Evolutionary conservation across 2,113 vertebrate species (phyloP).

Genomic region (Nothobranchius furzeri): DNA sequence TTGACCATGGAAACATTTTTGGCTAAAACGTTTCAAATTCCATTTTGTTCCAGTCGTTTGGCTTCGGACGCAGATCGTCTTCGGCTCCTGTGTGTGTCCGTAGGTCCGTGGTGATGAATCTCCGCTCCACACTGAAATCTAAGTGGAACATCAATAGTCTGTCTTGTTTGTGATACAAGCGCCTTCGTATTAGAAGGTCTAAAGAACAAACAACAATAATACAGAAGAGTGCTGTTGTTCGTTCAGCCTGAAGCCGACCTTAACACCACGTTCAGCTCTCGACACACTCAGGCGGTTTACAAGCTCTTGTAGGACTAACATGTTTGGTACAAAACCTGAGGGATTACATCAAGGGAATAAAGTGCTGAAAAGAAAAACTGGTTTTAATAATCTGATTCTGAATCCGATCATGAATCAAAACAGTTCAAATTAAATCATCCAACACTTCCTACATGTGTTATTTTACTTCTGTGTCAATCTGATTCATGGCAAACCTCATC

Average conservation of each 20-base stretch:
- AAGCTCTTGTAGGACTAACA: not conserved
- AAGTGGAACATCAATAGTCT: conserved; percentile 1
- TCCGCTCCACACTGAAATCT: not conserved
- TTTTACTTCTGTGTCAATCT: not conserved
- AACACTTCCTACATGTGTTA: too few relatives aligned
- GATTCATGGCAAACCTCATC: not conserved
- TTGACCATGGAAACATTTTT: conserved; percentile 84
- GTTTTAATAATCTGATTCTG: not conserved
- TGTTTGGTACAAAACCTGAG: not conserved
- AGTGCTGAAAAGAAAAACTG: not conserved
- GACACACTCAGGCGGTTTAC: not conserved
- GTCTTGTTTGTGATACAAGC: not conserved
- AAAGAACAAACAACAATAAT: conserved; percentile 11
- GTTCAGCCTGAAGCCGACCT: not conserved
- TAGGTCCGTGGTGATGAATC: not conserved
- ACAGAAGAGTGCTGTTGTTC: not conserved
- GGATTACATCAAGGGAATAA: not conserved
- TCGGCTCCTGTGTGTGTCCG: not conserved
- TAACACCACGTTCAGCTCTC: not conserved
- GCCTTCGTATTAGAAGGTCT: not conserved
- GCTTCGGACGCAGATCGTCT: conserved; percentile 7
- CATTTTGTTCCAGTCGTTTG: conserved; percentile 76
- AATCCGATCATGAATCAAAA: not conserved
- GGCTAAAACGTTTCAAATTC: conserved; percentile 89
- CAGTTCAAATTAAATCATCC: too few relatives aligned